These are phyloP conservation scores for Sanderia malayensis DNA, from an alignment of 30 jellyfish, hydroid and myxozoan species.

Conservation along the genomic window DNA sequence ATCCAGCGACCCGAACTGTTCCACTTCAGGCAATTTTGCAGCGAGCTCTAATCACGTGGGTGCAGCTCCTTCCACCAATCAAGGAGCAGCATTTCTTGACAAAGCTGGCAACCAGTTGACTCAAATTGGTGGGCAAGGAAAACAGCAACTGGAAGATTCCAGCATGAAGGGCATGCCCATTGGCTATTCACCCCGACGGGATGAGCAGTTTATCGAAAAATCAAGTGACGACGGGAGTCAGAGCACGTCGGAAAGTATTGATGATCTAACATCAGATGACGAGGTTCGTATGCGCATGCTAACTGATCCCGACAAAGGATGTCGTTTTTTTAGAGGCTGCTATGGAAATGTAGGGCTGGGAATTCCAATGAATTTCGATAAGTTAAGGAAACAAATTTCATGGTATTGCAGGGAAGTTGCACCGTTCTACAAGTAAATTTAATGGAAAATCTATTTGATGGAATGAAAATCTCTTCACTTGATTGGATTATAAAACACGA, in stretches of 20 bases:
- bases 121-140: conserved; percentile 4
- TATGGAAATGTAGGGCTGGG: too few relatives aligned
- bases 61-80: neutral
- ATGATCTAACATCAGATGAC: conserved; percentile 56
- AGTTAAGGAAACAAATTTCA: too few relatives aligned
- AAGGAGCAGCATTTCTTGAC: neutral
- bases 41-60: too few relatives aligned
- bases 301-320: too few relatives aligned
- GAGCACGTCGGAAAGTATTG: conserved; percentile 57
- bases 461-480: too few relatives aligned
- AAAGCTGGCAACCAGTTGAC: neutral
- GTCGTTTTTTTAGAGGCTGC: too few relatives aligned
- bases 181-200: neutral
- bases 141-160: conserved; percentile 1
- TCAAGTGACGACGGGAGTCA: conserved; percentile 74
- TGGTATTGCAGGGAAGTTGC: too few relatives aligned
- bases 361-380: too few relatives aligned
- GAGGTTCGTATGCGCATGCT: too few relatives aligned
- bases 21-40: neutral
- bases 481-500: too few relatives aligned
- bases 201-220: conserved; percentile 33
- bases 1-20: neutral
- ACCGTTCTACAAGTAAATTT: too few relatives aligned
- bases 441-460: too few relatives aligned
- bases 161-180: neutral